Percentiles rank a stretch among this genome's conserved stretches.
Evolutionary conservation across 2,888 invertebrate genomes (phyloP).

Genomic region (Drosophila mimetica): DNA sequence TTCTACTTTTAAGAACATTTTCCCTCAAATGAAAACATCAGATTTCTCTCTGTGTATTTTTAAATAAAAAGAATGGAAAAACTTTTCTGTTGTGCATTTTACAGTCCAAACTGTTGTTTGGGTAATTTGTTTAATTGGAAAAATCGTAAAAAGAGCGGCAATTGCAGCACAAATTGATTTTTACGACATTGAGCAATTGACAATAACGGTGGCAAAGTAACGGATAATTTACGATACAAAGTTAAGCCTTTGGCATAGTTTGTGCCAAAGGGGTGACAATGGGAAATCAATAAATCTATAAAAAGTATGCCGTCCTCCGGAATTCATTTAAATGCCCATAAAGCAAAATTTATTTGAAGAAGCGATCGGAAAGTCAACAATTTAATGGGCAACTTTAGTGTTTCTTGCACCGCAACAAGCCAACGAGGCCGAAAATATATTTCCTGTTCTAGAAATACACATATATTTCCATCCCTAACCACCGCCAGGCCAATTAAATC

Average conservation of each 20-base stretch:
- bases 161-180: slow-evolving; percentile 67
- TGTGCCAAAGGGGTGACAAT: slow-evolving; percentile 12
- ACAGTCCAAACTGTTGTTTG: slow-evolving; percentile 54
- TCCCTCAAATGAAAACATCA: too few species aligned
- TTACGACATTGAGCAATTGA: slow-evolving; percentile 73
- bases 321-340: slow-evolving; percentile 35
- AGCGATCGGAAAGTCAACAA: slow-evolving; percentile 20
- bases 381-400: slow-evolving; percentile 12
- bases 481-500: slow-evolving; percentile 57
- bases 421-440: slow-evolving; percentile 28
- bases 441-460: background rate
- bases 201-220: slow-evolving; percentile 62
- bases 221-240: slow-evolving; percentile 62
- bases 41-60: too few species aligned
- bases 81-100: slow-evolving; percentile 45
- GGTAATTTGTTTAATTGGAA: slow-evolving; percentile 79
- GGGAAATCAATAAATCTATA: slow-evolving; percentile 22
- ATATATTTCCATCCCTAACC: slow-evolving; percentile 8
- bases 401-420: slow-evolving; percentile 19
- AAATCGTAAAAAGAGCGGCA: slow-evolving; percentile 72
- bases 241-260: slow-evolving; percentile 49
- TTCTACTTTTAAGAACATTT: too few species aligned
- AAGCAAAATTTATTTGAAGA: slow-evolving; percentile 11
- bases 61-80: slow-evolving; percentile 36
- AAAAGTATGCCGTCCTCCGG: background rate